Base-by-base conservation (phyloP, 2,113 vertebrate genomes). In the Cyphomyrus plagiostoma region DNA sequence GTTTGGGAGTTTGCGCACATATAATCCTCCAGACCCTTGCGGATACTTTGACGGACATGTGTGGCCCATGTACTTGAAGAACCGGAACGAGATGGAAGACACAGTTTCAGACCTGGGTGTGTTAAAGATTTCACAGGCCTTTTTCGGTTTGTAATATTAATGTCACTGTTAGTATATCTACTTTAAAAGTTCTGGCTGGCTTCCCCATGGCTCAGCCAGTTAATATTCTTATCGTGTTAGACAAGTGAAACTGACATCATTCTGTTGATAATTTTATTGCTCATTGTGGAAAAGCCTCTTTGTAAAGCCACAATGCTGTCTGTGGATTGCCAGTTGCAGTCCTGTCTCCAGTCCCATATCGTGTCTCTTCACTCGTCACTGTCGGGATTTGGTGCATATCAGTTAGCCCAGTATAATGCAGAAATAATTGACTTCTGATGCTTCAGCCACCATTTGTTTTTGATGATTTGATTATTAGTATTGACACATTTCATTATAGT, bases 61-160 rank as follows among this genome's bases (percentile, higher is more conserved):
- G 91, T 99, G 98, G 98, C 98, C 97, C 87, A 99, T 98, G 98
- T 98, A 98, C 93, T 92, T 97, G 80, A 98, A 96, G 92, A 96
- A 99, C 91, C 97, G 94, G 88, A 91, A 82, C 86, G 96, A 97
- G 93, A 93, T 99, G 93, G 95, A 97, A 91, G 90, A 91, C 46
- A 91, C 91, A 80, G 80, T 92, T 19, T 93, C 92, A 50, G 95
- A 94, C 8, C 88, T 98, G 11, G 94, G 98, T 99, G 66, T 93
- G 92, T 86, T 80, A 42, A 35, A 23, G 35, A 30, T 74, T 35
- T 89, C 21, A 19, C 35, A 23, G 82, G 39, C 19, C 13, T 83
- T 83, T 21, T 23, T 83, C 19, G 23, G 30, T 46, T 83, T 83
- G 15, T n/a, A 48, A 84, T 84, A 7, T 48, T 84, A 45, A 23